phyloP scores from a whole-genome alignment of 30 jellyfish, hydroid and myxozoan species.

The Pelagia noctiluca region DNA sequence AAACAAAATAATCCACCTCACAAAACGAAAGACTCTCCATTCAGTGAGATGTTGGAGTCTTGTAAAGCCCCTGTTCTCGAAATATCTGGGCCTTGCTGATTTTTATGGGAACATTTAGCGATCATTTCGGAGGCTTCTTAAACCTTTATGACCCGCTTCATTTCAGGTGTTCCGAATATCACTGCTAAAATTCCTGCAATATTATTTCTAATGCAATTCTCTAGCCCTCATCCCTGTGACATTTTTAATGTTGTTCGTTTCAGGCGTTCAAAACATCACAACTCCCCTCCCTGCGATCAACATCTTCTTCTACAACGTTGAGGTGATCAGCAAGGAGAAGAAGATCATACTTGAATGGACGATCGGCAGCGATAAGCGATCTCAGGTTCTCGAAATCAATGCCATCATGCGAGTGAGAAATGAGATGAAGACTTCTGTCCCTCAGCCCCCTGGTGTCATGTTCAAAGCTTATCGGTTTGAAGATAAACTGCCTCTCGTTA shows the following conservation, averaged over 20 bases:
- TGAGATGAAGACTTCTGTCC: constrained; percentile 91
- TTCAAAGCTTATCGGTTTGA: constrained; percentile 74
- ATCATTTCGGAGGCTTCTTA: too few relatives aligned
- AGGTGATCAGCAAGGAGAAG: constrained; percentile 89
- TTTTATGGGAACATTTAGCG: too few relatives aligned
- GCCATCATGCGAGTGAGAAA: constrained; percentile 94
- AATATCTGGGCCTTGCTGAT: too few relatives aligned
- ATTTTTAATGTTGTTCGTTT: constrained; percentile 26
- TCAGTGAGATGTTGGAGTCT: too few relatives aligned
- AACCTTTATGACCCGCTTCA: too few relatives aligned
- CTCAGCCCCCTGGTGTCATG: constrained; percentile 98
- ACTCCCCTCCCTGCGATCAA: constrained; percentile 64
- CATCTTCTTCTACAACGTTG: constrained; percentile 95
- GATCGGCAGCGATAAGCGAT: constrained; percentile 85
- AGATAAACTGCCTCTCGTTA: constrained; percentile 77
- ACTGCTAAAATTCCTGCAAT: too few relatives aligned
- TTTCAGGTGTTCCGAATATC: too few relatives aligned
- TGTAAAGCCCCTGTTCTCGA: too few relatives aligned
- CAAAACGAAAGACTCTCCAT: too few relatives aligned
- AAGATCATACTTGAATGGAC: constrained; percentile 91
- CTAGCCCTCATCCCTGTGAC: too few relatives aligned
- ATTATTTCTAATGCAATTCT: too few relatives aligned
- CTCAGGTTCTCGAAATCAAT: constrained; percentile 73
- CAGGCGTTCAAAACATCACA: constrained; percentile 68
- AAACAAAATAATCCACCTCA: too few relatives aligned